phyloP scores from a whole-genome alignment of 2,888 invertebrate species.

The Calliopum simillimum region DNA sequence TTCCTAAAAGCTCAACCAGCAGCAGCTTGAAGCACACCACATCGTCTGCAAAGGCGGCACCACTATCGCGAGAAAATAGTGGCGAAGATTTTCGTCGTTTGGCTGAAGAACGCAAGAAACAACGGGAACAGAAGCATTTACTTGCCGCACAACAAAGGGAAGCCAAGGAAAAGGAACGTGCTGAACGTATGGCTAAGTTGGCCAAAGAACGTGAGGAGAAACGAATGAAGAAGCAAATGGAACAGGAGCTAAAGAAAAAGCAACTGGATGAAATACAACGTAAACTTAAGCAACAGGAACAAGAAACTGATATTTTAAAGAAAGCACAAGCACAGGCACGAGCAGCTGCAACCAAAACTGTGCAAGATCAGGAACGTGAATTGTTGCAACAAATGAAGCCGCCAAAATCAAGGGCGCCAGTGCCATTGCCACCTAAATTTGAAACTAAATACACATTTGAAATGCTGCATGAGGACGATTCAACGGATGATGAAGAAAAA shows the following conservation, averaged over 20 bases:
- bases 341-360: slow-evolving; percentile 50
- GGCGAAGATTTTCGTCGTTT: slow-evolving; percentile 63
- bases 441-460: slow-evolving; percentile 63
- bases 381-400: slow-evolving; percentile 56
- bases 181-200: slow-evolving; percentile 61
- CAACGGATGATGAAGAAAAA: slow-evolving; percentile 67
- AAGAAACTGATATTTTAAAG: slow-evolving; percentile 53
- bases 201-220: slow-evolving; percentile 65
- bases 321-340: slow-evolving; percentile 47
- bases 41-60: slow-evolving; percentile 51
- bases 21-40: slow-evolving; percentile 50
- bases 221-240: slow-evolving; percentile 57
- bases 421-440: slow-evolving; percentile 56
- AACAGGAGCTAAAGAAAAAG: slow-evolving; percentile 59
- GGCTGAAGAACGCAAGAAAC: slow-evolving; percentile 64
- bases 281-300: slow-evolving; percentile 55
- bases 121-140: slow-evolving; percentile 64
- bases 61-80: slow-evolving; percentile 62
- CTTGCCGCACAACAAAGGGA: slow-evolving; percentile 63
- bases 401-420: slow-evolving; percentile 48
- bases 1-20: slow-evolving; percentile 50
- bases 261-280: slow-evolving; percentile 63
- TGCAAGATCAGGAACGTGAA: slow-evolving; percentile 58
- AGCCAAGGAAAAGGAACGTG: slow-evolving; percentile 64
- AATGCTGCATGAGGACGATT: slow-evolving; percentile 66